Evolutionary conservation across 1,140 invertebrate species (phyloP).

Genomic region (Bombus confusus): DNA sequence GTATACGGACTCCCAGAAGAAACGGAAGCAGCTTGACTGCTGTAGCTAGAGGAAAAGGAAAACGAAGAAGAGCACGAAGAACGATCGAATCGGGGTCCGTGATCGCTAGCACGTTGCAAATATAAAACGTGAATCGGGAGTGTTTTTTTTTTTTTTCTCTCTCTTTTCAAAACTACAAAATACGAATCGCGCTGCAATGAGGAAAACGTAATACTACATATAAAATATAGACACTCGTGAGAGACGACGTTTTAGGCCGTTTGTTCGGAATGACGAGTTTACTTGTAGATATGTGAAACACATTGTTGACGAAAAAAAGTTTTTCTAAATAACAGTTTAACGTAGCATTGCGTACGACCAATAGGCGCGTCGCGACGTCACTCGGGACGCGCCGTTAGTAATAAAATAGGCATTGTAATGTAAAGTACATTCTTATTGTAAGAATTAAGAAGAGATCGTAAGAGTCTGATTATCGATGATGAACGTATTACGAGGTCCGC

Average conservation of each 20-base stretch:
- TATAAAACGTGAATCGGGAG: slow-evolving; percentile 35
- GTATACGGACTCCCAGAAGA: slow-evolving; percentile 23
- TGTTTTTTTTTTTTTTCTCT: background rate
- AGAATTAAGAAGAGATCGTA: slow-evolving; percentile 68
- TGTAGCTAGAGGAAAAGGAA: background rate
- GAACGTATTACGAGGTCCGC: slow-evolving; percentile 58
- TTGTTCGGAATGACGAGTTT: slow-evolving; percentile 70
- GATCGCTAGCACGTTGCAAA: background rate
- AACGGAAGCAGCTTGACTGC: background rate
- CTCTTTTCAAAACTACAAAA: background rate
- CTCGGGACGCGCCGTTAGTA: slow-evolving; percentile 74
- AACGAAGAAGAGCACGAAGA: background rate
- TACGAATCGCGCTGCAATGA: slow-evolving; percentile 10
- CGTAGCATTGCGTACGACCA: slow-evolving; percentile 81
- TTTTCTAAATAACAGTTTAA: slow-evolving; percentile 80
- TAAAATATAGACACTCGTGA: slow-evolving; percentile 35
- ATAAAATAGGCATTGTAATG: slow-evolving; percentile 76
- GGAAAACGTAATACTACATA: background rate
- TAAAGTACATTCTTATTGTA: slow-evolving; percentile 77
- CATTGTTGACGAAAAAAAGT: slow-evolving; percentile 77
- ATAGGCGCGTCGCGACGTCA: slow-evolving; percentile 70
- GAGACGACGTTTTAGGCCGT: slow-evolving; percentile 64
- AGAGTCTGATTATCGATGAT: slow-evolving; percentile 68
- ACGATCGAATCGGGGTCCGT: slow-evolving; percentile 42
- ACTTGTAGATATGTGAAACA: slow-evolving; percentile 77